Conservation (phyloP, 2,888 invertebrate species). For the Lomographa bimaculata region DNA sequence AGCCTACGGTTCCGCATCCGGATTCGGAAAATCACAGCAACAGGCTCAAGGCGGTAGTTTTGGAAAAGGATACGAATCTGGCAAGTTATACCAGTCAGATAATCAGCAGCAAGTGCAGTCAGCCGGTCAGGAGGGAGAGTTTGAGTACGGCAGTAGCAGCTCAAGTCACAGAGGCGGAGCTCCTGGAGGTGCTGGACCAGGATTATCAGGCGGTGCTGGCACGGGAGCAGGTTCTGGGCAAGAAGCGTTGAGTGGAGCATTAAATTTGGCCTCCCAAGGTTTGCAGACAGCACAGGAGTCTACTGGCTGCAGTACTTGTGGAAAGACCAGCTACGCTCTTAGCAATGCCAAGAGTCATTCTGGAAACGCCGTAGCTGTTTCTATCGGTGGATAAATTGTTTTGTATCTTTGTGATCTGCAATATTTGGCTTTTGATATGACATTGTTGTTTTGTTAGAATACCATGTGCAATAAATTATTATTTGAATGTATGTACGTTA, state of each 20-base stretch:
- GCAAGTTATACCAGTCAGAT: conserved; percentile 5
- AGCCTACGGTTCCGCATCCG: conserved; percentile 13
- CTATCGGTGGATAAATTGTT: conserved; percentile 48
- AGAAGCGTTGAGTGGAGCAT: conserved; percentile 28
- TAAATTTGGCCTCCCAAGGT: conserved; percentile 33
- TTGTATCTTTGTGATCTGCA: conserved; percentile 8
- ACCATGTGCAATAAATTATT: too few species aligned
- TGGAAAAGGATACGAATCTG: conserved; percentile 6
- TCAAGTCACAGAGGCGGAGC: conserved; percentile 17
- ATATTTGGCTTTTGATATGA: conserved; percentile 1
- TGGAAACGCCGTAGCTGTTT: conserved; percentile 68
- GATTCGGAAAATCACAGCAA: conserved; percentile 18
- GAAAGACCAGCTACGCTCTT: conserved; percentile 63
- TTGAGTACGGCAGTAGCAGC: conserved; percentile 8
- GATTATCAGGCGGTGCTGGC: conserved; percentile 7
- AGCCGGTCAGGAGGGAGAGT: conserved; percentile 9
- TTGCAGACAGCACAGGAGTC: conserved; percentile 26
- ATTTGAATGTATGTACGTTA: too few species aligned
- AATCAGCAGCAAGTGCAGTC: conserved; percentile 17
- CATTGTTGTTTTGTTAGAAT: background rate
- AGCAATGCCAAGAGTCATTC: conserved; percentile 71
- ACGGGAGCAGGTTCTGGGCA: conserved; percentile 10
- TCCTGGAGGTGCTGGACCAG: conserved; percentile 10
- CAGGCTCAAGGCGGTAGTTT: conserved; percentile 7
- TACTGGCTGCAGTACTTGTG: conserved; percentile 60